Conservation (phyloP, 2,797 vertebrate species). For the Sebastes iracundus region DNA sequence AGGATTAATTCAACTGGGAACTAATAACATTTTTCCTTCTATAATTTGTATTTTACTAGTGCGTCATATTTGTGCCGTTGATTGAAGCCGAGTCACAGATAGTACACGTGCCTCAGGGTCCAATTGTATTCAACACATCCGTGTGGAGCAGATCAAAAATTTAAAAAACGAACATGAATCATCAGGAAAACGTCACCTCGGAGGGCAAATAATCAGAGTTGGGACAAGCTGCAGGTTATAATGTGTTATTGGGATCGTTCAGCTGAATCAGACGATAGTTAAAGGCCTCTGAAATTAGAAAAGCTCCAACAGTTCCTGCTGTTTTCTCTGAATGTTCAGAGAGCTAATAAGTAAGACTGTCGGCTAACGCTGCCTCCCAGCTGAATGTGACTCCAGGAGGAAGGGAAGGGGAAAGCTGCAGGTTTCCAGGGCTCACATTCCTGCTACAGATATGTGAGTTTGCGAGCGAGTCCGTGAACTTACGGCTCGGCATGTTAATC, state of each 20-base stretch:
- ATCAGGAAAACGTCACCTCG: not conserved
- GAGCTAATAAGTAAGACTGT: not conserved
- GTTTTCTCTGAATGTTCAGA: not conserved
- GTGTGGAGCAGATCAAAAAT: not conserved
- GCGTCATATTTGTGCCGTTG: not conserved
- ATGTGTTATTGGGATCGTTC: not conserved
- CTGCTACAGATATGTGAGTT: not conserved
- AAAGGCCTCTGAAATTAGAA: not conserved
- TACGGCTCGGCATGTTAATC: conserved; percentile 13
- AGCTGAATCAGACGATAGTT: not conserved
- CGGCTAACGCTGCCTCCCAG: not conserved
- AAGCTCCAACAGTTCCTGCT: not conserved
- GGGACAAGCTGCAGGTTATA: not conserved
- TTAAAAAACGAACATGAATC: not conserved
- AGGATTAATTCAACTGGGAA: too few species aligned
- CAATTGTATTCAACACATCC: not conserved
- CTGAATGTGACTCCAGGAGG: not conserved
- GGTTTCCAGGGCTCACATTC: not conserved
- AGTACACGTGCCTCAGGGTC: not conserved
- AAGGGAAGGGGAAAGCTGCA: accelerated
- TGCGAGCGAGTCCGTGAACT: not conserved
- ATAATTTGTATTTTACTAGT: not conserved
- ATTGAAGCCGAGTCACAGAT: not conserved
- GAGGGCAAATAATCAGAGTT: not conserved
- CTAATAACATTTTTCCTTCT: not conserved